Evolutionary conservation across 2,797 vertebrate species (phyloP), one percentile per base, ranked within the genome.

Genomic region (Pipistrellus pygmaeus): DNA sequence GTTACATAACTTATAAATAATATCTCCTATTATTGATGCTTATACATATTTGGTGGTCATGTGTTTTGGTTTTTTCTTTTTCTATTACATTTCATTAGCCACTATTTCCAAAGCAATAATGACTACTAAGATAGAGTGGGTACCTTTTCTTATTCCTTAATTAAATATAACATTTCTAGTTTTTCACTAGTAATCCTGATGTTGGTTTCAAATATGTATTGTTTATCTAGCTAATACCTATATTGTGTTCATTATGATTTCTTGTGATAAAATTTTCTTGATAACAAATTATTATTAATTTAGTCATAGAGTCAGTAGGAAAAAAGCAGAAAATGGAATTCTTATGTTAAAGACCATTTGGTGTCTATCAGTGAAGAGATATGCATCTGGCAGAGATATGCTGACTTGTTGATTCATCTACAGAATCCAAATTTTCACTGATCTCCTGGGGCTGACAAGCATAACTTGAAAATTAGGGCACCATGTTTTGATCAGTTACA

Each of bases 381-480:
- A 27, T 0, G 15, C 32, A 25, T 95, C 75, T 85, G 48, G 64
- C 23, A n/a, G 30, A 66, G 91, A 84, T 25, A 69, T 30, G 75
- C 85, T 86, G 78, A 81, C 96, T 96, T 94, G 75, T 84, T 86
- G 94, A 90, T 85, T 95, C 90, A 86, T 95, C 88, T 93, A 6
- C 23, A 55, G 93, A 90, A 96, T 95, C 95, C 75, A 96, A 30
- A 84, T 91, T 84, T 77, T 62, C 85, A 88, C 85, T 93, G 66
- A 93, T 95, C 96, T 97, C 96, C 94, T 68, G 88, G 89, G 95
- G 93, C 93, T 96, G 96, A 95, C 96, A 97, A 86, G 94, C 93
- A 88, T 88, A 94, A 91, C 95, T 93, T n/a, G 68, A 93, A 96
- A 97, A 97, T 94, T 95, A 96, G 96, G 96, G 87, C 96, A 96